phyloP scores from a whole-genome alignment of 2,113 vertebrate genomes.

The Ptilorrhoa leucosticta region DNA sequence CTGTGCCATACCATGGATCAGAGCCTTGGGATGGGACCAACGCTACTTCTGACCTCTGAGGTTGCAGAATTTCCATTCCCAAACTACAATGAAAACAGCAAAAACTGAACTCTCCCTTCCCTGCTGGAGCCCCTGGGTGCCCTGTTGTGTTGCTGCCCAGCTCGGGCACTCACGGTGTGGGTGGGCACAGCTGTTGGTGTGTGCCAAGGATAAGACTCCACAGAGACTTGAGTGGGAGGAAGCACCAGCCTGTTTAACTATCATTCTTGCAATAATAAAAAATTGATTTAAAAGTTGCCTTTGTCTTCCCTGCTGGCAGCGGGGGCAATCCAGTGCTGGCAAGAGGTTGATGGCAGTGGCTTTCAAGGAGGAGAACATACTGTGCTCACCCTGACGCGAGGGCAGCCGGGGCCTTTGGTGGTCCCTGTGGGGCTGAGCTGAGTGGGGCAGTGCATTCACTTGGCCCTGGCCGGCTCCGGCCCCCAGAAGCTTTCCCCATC shows the following conservation, averaged over 20 bases:
- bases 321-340: not conserved
- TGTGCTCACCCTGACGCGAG: accelerated
- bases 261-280: not conserved
- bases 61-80: not conserved
- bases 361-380: not conserved
- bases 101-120: not conserved
- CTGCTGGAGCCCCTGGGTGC: not conserved
- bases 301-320: not conserved
- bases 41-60: not conserved
- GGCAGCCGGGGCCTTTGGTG: accelerated
- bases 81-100: not conserved
- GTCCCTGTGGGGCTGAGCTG: not conserved
- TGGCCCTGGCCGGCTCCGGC: accelerated
- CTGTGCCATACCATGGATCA: accelerated
- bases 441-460: not conserved
- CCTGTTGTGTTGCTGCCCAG: not conserved
- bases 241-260: not conserved
- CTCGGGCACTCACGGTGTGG: accelerated
- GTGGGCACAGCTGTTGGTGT: not conserved
- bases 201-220: not conserved
- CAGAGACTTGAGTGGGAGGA: not conserved
- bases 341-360: not conserved
- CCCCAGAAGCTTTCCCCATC: not conserved
- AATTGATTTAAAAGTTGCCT: not conserved
- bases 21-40: not conserved